Percentiles rank a stretch among this genome's conserved stretches.
These are phyloP conservation scores for Sinocyclocheilus maitianheensis DNA, from an alignment of 2,113 vertebrate genomes.

Conservation along the genomic window DNA sequence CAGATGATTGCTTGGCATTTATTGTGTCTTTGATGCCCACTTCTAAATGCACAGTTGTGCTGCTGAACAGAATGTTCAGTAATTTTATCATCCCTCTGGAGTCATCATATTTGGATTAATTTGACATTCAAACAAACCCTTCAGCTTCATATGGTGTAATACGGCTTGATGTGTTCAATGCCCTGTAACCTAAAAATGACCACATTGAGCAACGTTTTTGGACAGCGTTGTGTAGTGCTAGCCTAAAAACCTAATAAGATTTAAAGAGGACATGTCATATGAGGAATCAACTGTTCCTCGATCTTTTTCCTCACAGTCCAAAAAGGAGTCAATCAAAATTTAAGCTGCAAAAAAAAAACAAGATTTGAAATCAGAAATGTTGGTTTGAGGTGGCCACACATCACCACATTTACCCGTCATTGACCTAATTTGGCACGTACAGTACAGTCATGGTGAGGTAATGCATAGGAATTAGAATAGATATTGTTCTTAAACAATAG, in stretches of 20 bases:
- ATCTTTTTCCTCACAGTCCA: neutral
- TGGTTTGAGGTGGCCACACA: neutral
- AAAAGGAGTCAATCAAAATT: neutral
- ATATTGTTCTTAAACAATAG: conserved; percentile 5
- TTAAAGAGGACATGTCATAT: neutral
- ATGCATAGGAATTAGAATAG: neutral
- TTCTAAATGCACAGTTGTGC: conserved; percentile 4
- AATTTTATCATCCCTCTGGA: neutral
- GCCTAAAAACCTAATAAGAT: neutral
- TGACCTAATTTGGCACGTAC: neutral
- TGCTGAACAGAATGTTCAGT: neutral
- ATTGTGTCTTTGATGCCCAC: neutral
- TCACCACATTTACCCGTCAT: neutral
- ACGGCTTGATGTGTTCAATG: conserved; percentile 1
- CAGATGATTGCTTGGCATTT: conserved; percentile 17
- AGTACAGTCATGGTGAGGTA: neutral
- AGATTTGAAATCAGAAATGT: neutral
- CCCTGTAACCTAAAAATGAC: conserved; percentile 25
- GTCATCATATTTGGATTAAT: conserved; percentile 21
- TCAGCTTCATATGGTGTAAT: conserved; percentile 1
- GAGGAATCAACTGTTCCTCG: neutral
- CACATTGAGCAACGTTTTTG: neutral
- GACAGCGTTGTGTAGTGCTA: conserved; percentile 4
- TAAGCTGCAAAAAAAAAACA: neutral
- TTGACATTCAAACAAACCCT: conserved; percentile 18